Conservation (phyloP, 2,797 vertebrate species). For the Adelosebastes latens region DNA sequence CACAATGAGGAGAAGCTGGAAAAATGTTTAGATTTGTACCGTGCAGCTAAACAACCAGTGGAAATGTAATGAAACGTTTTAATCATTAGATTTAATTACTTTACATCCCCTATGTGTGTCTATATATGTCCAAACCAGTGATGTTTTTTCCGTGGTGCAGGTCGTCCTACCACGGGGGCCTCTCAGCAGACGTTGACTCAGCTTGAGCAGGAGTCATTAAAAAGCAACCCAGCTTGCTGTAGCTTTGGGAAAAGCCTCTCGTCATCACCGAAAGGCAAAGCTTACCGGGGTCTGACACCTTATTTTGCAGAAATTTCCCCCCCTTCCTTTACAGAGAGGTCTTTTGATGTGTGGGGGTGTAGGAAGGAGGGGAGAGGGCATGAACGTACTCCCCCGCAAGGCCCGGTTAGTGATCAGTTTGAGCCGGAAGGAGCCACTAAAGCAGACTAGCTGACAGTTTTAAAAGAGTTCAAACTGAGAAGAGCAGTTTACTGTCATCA, state of each 20-base stretch:
- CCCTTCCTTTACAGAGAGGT: background rate
- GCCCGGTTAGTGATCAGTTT: constrained; percentile 28
- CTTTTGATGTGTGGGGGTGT: constrained; percentile 61
- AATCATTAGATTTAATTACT: constrained; percentile 34
- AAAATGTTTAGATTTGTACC: constrained; percentile 74
- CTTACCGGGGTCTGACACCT: constrained; percentile 40
- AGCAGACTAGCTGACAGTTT: constrained; percentile 37
- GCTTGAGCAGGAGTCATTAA: constrained; percentile 62
- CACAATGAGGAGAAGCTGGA: constrained; percentile 67
- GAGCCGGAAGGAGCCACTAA: constrained; percentile 65
- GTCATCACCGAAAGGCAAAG: constrained; percentile 54
- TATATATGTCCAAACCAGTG: background rate
- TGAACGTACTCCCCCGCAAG: background rate
- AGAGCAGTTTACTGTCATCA: background rate
- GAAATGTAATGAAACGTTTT: constrained; percentile 24
- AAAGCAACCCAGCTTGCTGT: constrained; percentile 32
- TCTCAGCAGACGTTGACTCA: constrained; percentile 65
- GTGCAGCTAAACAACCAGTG: constrained; percentile 39
- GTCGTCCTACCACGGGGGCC: constrained; percentile 20
- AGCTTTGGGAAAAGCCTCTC: constrained; percentile 48
- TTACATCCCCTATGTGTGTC: background rate
- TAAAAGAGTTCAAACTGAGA: constrained; percentile 35
- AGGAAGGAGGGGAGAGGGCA: constrained; percentile 25
- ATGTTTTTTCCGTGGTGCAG: constrained; percentile 28
- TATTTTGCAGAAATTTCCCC: constrained; percentile 43